phyloP scores from a whole-genome alignment of 2,113 vertebrate genomes.

The Hucho hucho region DNA sequence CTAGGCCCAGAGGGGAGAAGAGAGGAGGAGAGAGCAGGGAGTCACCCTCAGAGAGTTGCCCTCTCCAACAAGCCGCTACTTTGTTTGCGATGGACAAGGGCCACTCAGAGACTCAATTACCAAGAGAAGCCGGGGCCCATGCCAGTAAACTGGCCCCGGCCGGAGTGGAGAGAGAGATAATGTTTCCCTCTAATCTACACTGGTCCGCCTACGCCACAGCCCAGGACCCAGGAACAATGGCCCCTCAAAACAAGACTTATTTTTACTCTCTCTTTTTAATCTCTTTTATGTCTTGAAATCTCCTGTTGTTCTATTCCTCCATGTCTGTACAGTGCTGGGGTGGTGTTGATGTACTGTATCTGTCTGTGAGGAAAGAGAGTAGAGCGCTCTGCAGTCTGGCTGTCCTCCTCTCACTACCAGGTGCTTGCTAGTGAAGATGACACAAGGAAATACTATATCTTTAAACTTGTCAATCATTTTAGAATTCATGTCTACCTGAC shows the following conservation, averaged over 20 bases:
- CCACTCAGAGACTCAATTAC: constrained; percentile 78
- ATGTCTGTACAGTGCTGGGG: neutral
- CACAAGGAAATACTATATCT: too few species aligned
- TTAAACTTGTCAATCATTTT: too few species aligned
- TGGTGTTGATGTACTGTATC: constrained; percentile 39
- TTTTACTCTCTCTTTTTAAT: constrained; percentile 5
- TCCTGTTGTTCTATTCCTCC: neutral
- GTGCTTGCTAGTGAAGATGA: too few species aligned
- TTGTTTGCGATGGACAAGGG: constrained; percentile 78
- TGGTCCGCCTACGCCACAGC: constrained; percentile 75
- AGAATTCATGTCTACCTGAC: too few species aligned
- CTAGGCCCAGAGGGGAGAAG: constrained; percentile 25
- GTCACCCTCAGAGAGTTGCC: constrained; percentile 33
- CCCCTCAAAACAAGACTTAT: neutral
- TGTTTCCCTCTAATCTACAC: constrained; percentile 84
- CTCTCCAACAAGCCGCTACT: constrained; percentile 80
- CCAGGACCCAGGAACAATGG: neutral
- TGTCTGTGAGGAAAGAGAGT: constrained; percentile 49
- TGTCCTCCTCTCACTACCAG: constrained; percentile 25
- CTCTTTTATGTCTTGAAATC: constrained; percentile 23
- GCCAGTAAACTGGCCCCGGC: constrained; percentile 74
- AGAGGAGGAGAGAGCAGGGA: constrained; percentile 53
- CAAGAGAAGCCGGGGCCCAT: constrained; percentile 59
- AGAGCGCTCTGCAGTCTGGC: constrained; percentile 49
- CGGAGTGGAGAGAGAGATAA: constrained; percentile 79